A percentile compares a stretch with the other conserved stretches of the same genome.
Evolutionary conservation across 1,140 invertebrate genomes (phyloP).

Genomic region (Aphelenchoides besseyi): DNA sequence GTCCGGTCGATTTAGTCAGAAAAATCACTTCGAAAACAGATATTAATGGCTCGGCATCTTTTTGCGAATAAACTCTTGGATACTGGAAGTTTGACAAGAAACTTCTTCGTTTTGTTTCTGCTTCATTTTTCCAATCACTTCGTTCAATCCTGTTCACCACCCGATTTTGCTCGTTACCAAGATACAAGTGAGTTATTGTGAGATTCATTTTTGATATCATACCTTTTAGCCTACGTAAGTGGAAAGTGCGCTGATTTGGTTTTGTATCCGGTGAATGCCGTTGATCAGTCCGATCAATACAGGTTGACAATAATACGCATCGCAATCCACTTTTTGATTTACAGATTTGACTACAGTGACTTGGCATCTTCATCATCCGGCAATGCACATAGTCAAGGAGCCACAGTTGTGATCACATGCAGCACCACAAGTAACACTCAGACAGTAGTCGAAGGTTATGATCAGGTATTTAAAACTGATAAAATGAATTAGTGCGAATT

Average conservation of each 20-base stretch:
- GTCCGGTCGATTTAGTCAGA: too few species aligned
- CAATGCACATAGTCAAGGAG: constrained; percentile 58
- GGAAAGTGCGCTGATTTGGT: constrained; percentile 58
- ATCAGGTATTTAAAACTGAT: constrained; percentile 45
- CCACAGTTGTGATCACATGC: constrained; percentile 59
- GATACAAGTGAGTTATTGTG: constrained; percentile 4
- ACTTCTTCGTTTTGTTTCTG: not conserved
- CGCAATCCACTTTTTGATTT: not conserved
- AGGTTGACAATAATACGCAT: constrained; percentile 27
- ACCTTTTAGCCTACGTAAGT: constrained; percentile 50
- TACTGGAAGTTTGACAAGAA: not conserved
- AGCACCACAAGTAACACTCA: constrained; percentile 54
- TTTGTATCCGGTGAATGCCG: constrained; percentile 59
- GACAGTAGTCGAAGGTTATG: constrained; percentile 60
- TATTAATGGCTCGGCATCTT: not conserved
- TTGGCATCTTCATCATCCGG: constrained; percentile 46
- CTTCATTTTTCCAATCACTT: not conserved
- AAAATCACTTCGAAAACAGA: too few species aligned
- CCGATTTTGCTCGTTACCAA: constrained; percentile 2
- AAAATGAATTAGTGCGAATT: constrained; percentile 12
- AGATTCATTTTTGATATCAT: not conserved
- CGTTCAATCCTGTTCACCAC: constrained; percentile 5
- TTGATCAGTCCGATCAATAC: constrained; percentile 61
- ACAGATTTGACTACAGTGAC: constrained; percentile 60
- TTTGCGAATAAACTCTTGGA: constrained; percentile 2